phyloP scores from a whole-genome alignment of 1,140 invertebrate species.

The Spodoptera frugiperda region DNA sequence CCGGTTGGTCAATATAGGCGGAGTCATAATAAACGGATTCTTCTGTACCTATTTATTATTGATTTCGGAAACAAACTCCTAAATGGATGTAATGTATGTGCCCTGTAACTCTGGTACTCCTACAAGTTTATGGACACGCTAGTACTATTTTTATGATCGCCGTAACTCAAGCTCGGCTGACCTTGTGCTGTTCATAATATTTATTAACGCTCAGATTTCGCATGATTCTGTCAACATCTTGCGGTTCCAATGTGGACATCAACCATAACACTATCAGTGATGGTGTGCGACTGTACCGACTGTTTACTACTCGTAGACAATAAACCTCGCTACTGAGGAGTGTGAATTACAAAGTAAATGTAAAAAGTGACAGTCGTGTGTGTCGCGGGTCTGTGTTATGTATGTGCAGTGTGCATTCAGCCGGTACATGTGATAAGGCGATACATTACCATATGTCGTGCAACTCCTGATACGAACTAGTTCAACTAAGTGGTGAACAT shows the following conservation, averaged over 20 bases:
- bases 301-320: no score
- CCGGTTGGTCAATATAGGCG: no score
- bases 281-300: no score
- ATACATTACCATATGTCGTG: neutral
- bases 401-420: neutral
- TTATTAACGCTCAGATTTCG: slow-evolving; percentile 16
- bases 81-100: no score
- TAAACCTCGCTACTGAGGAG: no score
- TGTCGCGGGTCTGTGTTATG: neutral
- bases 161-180: neutral
- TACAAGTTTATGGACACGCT: slow-evolving; percentile 2
- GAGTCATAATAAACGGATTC: no score
- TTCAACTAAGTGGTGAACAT: no score
- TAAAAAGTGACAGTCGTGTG: neutral
- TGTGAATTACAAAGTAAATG: neutral
- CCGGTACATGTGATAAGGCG: neutral
- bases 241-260: neutral
- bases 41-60: no score
- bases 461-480: neutral
- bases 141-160: slow-evolving; percentile 19
- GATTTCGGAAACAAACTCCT: neutral
- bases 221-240: neutral
- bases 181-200: slow-evolving; percentile 13
- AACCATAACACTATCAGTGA: neutral
- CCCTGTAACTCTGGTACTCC: neutral